These are phyloP conservation scores for Aegotheles bennettii DNA, from an alignment of 2,113 vertebrate species.

Conservation along the genomic window DNA sequence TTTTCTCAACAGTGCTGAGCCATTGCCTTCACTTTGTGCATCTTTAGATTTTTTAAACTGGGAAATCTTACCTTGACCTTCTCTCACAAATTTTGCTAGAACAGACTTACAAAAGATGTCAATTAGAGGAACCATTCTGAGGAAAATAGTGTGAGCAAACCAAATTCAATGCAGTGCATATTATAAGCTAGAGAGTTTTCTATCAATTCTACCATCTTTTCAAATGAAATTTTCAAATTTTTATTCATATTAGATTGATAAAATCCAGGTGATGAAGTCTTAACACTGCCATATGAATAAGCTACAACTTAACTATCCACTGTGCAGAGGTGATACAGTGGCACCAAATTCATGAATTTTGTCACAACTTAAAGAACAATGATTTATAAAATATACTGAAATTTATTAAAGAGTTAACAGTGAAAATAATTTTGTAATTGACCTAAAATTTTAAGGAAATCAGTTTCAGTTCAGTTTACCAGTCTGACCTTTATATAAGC, in stretches of 20 bases:
- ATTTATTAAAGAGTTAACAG: no score
- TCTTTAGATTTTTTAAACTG: neutral
- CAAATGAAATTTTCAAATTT: neutral
- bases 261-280: neutral
- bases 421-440: neutral
- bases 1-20: neutral
- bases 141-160: neutral
- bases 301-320: neutral
- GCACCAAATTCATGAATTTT: neutral
- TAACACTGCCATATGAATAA: neutral
- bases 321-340: neutral
- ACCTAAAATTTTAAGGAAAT: neutral
- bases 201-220: neutral
- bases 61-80: neutral
- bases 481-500: neutral
- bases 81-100: neutral
- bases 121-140: neutral
- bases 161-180: neutral
- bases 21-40: neutral
- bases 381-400: neutral
- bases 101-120: neutral
- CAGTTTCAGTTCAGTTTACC: neutral
- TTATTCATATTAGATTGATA: neutral
- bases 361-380: neutral
- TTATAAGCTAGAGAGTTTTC: neutral